Evolutionary conservation across 2,113 vertebrate species (phyloP).

Genomic region (Cettia cetti): DNA sequence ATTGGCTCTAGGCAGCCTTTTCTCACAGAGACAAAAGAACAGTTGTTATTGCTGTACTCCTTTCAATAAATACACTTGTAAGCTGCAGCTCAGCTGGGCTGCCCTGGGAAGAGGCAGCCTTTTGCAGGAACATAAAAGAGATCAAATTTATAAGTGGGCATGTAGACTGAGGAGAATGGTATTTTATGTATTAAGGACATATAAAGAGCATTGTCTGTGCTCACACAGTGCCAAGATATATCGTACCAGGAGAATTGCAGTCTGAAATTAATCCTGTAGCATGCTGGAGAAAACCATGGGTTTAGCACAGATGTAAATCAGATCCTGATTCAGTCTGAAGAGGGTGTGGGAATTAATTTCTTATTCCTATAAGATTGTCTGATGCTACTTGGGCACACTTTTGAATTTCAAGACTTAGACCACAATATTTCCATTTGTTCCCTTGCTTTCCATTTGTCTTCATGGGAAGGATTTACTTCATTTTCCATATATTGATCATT

Average conservation of each 20-base stretch:
- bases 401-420: not conserved
- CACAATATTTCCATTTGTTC: not conserved
- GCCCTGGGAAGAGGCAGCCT: not conserved
- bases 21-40: constrained; percentile 36
- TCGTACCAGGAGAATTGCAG: not conserved
- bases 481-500: not conserved
- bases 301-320: not conserved
- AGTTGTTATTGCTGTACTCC: constrained; percentile 32
- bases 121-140: not conserved
- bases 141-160: not conserved
- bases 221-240: not conserved
- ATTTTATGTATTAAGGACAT: not conserved
- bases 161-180: not conserved
- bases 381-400: not conserved
- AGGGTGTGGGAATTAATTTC: not conserved
- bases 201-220: not conserved
- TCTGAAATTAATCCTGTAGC: not conserved
- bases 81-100: not conserved
- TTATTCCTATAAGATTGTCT: not conserved
- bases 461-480: not conserved
- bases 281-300: not conserved
- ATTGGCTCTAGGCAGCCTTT: constrained; percentile 33
- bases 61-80: constrained; percentile 38
- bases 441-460: not conserved
- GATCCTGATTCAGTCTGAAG: not conserved